Base-by-base conservation (phyloP, 1,140 invertebrate genomes). In the Cotesia vestalis region DNA sequence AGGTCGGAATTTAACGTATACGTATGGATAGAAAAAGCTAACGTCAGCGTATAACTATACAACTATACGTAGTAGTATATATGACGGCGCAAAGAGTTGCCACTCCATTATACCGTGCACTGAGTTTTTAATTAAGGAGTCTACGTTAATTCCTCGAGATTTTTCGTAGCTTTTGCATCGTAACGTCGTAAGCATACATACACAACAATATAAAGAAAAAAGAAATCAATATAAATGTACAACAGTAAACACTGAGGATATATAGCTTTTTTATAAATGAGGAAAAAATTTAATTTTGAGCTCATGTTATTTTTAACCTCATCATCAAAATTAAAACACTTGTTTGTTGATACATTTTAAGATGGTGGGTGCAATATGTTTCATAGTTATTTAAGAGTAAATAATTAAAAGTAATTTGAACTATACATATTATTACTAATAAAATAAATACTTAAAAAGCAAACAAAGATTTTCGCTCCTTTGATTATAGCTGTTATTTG, bases 51-150 rank as follows among this genome's bases (percentile, higher is more conserved):
- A 63, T 73, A 70, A 4, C 3, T 12, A n/a, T 20, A 60, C 17
- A 70, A 4, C 3, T 12, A n/a, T 20, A 60, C 17, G 53, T 57
- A 57, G 62, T 9, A 55, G 17, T 57, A 17, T 53, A 52, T 55
- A 14, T 8, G 27, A 46, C 62, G 35, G 76, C 52, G 76, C 76
- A 79, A 81, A 82, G 81, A 82, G 80, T 82, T 78, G 77, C 80
- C 80, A 80, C 80, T 82, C 77, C 77, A 79, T 82, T 81, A 79
- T 80, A 76, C 79, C 75, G 72, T 80, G 76, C 71, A 74, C 73
- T 79, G 78, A 79, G 79, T 80, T 80, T 80, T 82, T 81, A 80
- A 82, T 80, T 77, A 81, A 83, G 78, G 76, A 82, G 79, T 73
- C 71, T 60, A 57, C 66, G 71, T 74, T 67, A 80, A 78, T 81